phyloP scores from a whole-genome alignment of 2,113 vertebrate species.

The Salvator merianae region DNA sequence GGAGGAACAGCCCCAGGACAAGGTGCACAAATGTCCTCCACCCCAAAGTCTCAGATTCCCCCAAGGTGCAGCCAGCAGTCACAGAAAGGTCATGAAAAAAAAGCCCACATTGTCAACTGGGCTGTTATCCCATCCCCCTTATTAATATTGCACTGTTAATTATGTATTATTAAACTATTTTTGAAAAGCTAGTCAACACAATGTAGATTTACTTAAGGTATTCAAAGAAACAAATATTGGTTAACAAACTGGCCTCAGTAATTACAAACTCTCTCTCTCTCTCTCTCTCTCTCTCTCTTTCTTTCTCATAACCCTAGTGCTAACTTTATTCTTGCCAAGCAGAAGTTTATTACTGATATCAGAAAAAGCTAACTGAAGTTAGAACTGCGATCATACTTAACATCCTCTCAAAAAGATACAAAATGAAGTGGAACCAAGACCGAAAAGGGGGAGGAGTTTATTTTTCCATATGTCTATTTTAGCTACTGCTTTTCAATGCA shows the following conservation, averaged over 20 bases:
- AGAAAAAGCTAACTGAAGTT: background rate
- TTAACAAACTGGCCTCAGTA: too few species aligned
- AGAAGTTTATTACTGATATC: background rate
- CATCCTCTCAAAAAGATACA: background rate
- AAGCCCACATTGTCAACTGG: background rate
- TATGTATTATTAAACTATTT: background rate
- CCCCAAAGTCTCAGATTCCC: too few species aligned
- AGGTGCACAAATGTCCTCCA: too few species aligned
- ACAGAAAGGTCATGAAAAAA: too few species aligned
- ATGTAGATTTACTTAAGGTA: background rate
- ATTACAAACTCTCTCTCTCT: too few species aligned
- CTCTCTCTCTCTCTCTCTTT: too few species aligned
- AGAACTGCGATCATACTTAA: background rate
- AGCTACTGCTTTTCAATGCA: too few species aligned
- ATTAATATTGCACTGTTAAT: background rate
- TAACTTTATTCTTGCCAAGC: background rate
- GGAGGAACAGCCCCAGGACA: too few species aligned
- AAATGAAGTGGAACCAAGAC: background rate
- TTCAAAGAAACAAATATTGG: slow-evolving; percentile 4
- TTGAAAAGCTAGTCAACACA: background rate
- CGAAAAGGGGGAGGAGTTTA: background rate
- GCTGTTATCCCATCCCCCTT: background rate
- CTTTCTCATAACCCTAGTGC: too few species aligned
- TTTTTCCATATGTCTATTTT: too few species aligned
- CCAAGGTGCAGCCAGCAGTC: too few species aligned